Evolutionary conservation across 1,140 invertebrate species (phyloP).

Genomic region (Drosophila guanche): DNA sequence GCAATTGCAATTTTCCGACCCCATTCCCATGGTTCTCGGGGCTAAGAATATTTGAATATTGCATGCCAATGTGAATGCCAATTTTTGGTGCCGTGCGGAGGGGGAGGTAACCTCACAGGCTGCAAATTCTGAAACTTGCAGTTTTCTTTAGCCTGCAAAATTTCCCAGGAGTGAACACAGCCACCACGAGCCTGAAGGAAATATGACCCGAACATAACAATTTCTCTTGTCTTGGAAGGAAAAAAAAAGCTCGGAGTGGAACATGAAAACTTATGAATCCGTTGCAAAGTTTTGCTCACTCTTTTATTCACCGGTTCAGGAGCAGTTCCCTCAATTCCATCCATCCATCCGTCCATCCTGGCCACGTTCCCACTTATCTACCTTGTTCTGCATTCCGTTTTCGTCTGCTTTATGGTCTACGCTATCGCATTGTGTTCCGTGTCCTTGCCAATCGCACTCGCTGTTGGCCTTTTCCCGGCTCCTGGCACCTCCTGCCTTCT

Average conservation of each 20-base stretch:
- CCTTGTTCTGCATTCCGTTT: slow-evolving; percentile 45
- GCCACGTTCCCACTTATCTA: slow-evolving; percentile 37
- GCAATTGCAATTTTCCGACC: slow-evolving; percentile 40
- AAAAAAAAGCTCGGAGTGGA: neutral
- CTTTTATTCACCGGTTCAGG: slow-evolving; percentile 52
- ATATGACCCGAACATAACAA: slow-evolving; percentile 65
- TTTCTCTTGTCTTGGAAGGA: slow-evolving; percentile 28
- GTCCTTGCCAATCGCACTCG: slow-evolving; percentile 27
- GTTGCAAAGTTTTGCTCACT: slow-evolving; percentile 60
- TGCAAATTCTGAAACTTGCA: slow-evolving; percentile 51
- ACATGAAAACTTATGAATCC: slow-evolving; percentile 57
- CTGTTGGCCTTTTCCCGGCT: slow-evolving; percentile 4
- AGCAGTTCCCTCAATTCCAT: too few relatives aligned
- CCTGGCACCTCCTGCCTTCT: neutral
- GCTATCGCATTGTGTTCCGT: slow-evolving; percentile 28
- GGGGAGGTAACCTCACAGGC: slow-evolving; percentile 39
- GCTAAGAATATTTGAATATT: slow-evolving; percentile 64
- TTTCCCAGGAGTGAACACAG: slow-evolving; percentile 47
- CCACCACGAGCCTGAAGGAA: slow-evolving; percentile 38
- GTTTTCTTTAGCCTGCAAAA: slow-evolving; percentile 42
- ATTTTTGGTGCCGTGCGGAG: slow-evolving; percentile 5
- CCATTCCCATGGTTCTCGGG: slow-evolving; percentile 20
- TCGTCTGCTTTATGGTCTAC: slow-evolving; percentile 41
- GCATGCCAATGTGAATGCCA: slow-evolving; percentile 45
- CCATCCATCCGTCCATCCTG: too few relatives aligned